These are phyloP conservation scores for Sminthurinus aureus DNA, from an alignment of 2,888 invertebrate species.

Conservation along the genomic window DNA sequence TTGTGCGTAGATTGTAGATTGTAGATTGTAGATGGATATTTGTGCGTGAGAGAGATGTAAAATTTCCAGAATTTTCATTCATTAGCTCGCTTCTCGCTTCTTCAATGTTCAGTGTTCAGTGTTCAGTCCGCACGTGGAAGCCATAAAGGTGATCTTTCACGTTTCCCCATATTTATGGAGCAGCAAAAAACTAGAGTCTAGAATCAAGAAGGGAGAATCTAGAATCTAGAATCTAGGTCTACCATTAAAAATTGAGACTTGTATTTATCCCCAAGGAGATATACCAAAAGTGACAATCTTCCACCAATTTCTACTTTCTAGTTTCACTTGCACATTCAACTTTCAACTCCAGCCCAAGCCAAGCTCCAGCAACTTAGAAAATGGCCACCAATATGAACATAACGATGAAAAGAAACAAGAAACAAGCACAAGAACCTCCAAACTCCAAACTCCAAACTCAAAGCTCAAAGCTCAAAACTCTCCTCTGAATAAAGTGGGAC, in stretches of 20 bases:
- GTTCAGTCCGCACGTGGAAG: conserved; percentile 34
- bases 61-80: conserved; percentile 33
- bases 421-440: too few relatives aligned
- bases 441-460: too few relatives aligned
- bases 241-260: conserved; percentile 52
- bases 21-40: conserved; percentile 2
- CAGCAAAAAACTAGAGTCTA: too few relatives aligned
- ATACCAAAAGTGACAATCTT: background rate
- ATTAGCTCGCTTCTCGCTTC: conserved; percentile 12
- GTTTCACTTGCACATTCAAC: background rate
- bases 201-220: too few relatives aligned
- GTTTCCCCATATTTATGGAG: conserved; percentile 28
- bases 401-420: too few relatives aligned
- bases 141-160: conserved; percentile 33
- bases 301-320: background rate
- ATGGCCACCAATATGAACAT: too few relatives aligned
- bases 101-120: conserved; percentile 11
- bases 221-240: conserved; percentile 46
- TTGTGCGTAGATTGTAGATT: background rate
- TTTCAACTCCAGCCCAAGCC: too few relatives aligned
- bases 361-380: too few relatives aligned
- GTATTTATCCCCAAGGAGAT: conserved; percentile 24
- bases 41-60: conserved; percentile 1
- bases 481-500: too few relatives aligned
- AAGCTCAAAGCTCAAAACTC: too few relatives aligned